Conservation (phyloP, 1,140 invertebrate species). For the Zophobas morio region DNA sequence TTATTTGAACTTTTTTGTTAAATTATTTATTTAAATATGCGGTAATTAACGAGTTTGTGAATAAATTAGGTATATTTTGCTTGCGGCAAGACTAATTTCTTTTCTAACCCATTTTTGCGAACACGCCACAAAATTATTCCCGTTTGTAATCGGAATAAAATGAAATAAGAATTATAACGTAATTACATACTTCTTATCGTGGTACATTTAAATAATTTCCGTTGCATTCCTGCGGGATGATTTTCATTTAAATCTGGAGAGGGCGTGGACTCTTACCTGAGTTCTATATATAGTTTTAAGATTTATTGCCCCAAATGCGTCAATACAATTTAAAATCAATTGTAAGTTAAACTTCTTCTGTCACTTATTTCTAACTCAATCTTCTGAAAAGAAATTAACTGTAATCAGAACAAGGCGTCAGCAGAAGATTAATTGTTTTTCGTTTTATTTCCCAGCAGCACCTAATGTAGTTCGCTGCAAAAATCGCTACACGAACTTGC, state of each 20-base stretch:
- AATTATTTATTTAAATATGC: conserved; percentile 30
- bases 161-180: conserved; percentile 4
- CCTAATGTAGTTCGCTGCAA: background rate
- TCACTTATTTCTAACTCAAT: conserved; percentile 39
- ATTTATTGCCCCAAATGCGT: conserved; percentile 24
- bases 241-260: background rate
- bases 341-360: conserved; percentile 21
- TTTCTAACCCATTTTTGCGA: conserved; percentile 38
- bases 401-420: conserved; percentile 30
- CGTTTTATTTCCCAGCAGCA: conserved; percentile 22
- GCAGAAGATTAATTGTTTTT: conserved; percentile 35
- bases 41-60: conserved; percentile 14
- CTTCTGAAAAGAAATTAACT: conserved; percentile 33
- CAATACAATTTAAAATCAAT: conserved; percentile 40
- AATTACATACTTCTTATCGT: background rate
- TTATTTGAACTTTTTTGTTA: conserved; percentile 11
- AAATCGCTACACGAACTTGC: background rate
- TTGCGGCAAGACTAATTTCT: conserved; percentile 31
- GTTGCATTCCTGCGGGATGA: background rate
- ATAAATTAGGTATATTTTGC: conserved; percentile 15
- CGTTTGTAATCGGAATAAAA: conserved; percentile 10
- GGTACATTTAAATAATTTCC: background rate
- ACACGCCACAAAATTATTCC: conserved; percentile 35
- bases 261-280: background rate
- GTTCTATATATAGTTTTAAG: conserved; percentile 37